Percentiles rank a stretch among this genome's conserved stretches.
phyloP scores from a whole-genome alignment of 2,113 vertebrate species.

The Mola mola region DNA sequence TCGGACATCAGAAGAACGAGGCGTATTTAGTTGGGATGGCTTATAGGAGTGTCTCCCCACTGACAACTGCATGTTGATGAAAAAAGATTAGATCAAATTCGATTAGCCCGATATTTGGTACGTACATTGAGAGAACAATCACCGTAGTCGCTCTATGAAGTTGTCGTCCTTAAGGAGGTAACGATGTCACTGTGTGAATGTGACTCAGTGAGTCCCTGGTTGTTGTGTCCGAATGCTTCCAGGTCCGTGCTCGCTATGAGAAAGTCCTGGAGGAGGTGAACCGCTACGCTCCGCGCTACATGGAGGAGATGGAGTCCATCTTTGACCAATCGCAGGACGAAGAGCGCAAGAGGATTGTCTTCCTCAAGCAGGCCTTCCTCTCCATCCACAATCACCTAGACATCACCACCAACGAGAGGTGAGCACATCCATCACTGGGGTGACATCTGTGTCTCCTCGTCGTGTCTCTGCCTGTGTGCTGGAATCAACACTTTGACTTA shows the following conservation, averaged over 20 bases:
- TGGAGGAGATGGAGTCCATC: slow-evolving; percentile 89
- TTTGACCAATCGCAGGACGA: slow-evolving; percentile 87
- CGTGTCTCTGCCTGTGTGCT: not conserved
- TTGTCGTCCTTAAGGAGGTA: too few species aligned
- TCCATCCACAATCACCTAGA: slow-evolving; percentile 87
- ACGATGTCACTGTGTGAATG: not conserved
- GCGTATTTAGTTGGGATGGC: too few species aligned
- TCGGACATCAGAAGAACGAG: too few species aligned
- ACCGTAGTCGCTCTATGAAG: too few species aligned
- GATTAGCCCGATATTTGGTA: too few species aligned
- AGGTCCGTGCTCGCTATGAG: slow-evolving; percentile 84
- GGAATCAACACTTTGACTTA: slow-evolving; percentile 37
- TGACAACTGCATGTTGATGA: too few species aligned
- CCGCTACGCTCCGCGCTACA: slow-evolving; percentile 86
- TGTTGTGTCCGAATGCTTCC: not conserved
- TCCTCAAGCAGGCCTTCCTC: slow-evolving; percentile 84
- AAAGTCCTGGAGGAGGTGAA: slow-evolving; percentile 86
- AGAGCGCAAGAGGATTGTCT: slow-evolving; percentile 85
- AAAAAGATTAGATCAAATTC: too few species aligned
- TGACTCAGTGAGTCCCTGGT: not conserved
- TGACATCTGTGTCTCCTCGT: not conserved
- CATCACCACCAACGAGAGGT: slow-evolving; percentile 84
- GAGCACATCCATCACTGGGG: not conserved
- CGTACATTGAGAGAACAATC: too few species aligned
- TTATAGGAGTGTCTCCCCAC: too few species aligned